phyloP scores from a whole-genome alignment of 35 echinoderm and acorn worm genomes.

The Amphiura filiformis region DNA sequence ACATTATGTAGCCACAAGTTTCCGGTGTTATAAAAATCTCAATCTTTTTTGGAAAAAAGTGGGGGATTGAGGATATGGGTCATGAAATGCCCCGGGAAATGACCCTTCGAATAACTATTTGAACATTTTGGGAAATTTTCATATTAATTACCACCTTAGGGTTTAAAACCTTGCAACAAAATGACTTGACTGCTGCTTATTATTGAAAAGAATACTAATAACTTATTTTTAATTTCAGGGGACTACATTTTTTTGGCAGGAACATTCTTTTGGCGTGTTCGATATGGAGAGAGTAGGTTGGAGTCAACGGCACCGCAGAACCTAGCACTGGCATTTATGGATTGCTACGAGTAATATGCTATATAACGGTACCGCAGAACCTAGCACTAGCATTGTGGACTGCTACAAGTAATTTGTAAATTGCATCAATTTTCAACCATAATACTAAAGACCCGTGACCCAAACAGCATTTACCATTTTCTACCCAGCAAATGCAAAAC shows the following conservation, averaged over 20 bases:
- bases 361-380: no score
- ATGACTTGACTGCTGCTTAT: neutral
- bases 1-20: no score
- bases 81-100: no score
- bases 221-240: neutral
- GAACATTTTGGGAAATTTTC: no score
- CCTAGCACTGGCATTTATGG: neutral
- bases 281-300: neutral
- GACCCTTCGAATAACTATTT: no score
- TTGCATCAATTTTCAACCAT: no score
- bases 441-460: no score
- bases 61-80: no score
- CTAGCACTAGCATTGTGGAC: neutral
- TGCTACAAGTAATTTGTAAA: neutral
- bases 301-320: neutral
- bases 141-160: neutral
- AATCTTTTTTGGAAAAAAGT: no score
- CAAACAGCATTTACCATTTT: no score
- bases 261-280: neutral
- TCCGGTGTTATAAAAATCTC: no score
- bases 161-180: neutral
- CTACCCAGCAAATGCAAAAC: no score
- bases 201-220: neutral
- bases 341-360: neutral
- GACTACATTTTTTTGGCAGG: neutral